These are phyloP conservation scores for Apodemia zela DNA, from an alignment of 2,888 invertebrate genomes.

Conservation along the genomic window DNA sequence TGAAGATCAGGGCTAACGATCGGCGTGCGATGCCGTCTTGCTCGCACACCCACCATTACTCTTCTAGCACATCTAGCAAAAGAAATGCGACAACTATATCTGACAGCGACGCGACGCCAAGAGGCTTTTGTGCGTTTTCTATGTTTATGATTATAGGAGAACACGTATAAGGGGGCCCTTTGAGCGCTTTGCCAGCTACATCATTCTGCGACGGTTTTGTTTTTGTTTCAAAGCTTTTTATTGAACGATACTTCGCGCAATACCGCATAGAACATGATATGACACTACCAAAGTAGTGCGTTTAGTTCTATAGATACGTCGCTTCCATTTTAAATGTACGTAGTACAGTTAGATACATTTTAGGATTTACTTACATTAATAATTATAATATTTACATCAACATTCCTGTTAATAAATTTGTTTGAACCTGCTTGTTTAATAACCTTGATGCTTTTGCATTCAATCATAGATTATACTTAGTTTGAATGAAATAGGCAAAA, in stretches of 20 bases:
- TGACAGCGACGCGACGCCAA: conserved; percentile 72
- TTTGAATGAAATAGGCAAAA: neutral
- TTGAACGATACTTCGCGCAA: conserved; percentile 34
- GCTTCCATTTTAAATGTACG: conserved; percentile 15
- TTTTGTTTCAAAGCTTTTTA: conserved; percentile 60
- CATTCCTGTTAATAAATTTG: neutral
- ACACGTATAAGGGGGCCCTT: conserved; percentile 74
- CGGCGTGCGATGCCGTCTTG: conserved; percentile 60
- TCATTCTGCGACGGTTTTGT: conserved; percentile 61
- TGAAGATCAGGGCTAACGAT: conserved; percentile 81
- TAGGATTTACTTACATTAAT: neutral
- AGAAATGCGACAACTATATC: conserved; percentile 78
- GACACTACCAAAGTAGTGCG: conserved; percentile 8
- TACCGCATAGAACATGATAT: conserved; percentile 30
- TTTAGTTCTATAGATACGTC: conserved; percentile 7
- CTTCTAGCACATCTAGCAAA: conserved; percentile 59
- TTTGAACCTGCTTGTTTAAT: neutral
- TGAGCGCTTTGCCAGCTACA: conserved; percentile 62
- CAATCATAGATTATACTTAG: neutral
- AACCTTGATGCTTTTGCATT: neutral
- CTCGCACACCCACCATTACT: conserved; percentile 45
- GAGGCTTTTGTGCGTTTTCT: conserved; percentile 80
- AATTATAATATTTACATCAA: neutral
- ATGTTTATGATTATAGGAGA: conserved; percentile 78
- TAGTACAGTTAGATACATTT: neutral